Conservation (phyloP, 2,797 vertebrate genomes). For the Pseudochromis fuscus region DNA sequence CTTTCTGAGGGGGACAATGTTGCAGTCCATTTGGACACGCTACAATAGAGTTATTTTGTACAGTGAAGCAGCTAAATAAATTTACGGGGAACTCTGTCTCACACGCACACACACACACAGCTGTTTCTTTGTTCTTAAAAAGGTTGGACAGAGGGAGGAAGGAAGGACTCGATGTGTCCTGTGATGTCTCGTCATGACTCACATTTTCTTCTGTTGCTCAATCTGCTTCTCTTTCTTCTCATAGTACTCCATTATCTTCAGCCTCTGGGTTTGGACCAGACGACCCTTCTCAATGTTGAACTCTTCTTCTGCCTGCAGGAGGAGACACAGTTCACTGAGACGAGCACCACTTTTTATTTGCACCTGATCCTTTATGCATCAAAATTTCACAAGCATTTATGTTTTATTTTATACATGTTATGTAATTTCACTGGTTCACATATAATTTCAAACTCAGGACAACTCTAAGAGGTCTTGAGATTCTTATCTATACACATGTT, state of each 20-base stretch:
- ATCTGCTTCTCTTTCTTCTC: constrained; percentile 99
- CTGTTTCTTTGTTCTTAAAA: constrained; percentile 52
- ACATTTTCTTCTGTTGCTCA: constrained; percentile 99
- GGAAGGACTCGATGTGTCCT: constrained; percentile 17
- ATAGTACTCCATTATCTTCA: constrained; percentile 99
- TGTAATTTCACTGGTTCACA: too few relatives aligned
- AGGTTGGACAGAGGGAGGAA: constrained; percentile 24
- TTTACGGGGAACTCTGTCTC: constrained; percentile 49
- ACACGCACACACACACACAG: constrained; percentile 32
- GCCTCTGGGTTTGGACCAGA: constrained; percentile 96
- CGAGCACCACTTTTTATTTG: too few relatives aligned
- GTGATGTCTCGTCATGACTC: constrained; percentile 56
- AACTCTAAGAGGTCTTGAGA: too few relatives aligned
- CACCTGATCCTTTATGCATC: too few relatives aligned
- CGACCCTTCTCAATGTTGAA: constrained; percentile 99
- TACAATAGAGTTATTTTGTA: constrained; percentile 41
- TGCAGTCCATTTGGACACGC: neutral
- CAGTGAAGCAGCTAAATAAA: constrained; percentile 41
- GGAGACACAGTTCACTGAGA: constrained; percentile 51
- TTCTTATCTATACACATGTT: too few relatives aligned
- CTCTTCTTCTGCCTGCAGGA: constrained; percentile 96
- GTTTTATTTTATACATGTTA: too few relatives aligned
- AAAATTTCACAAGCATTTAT: too few relatives aligned
- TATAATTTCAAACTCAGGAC: too few relatives aligned
- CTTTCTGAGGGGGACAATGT: constrained; percentile 13